Percentiles rank a stretch among this genome's conserved stretches.
These are phyloP conservation scores for Dendroctonus valens DNA, from an alignment of 1,140 invertebrate species.

Conservation along the genomic window DNA sequence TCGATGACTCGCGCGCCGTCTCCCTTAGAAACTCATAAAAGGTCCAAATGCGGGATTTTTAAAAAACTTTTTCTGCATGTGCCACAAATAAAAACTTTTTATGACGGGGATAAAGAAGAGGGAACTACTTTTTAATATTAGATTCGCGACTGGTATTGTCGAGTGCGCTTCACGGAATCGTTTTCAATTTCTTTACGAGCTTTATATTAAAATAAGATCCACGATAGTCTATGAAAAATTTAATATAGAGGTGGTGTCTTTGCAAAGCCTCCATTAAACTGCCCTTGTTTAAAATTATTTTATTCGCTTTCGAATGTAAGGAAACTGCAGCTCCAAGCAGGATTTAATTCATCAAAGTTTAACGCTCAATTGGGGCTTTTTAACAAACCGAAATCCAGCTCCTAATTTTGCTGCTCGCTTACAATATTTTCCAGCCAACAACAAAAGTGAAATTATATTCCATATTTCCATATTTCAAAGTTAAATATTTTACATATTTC, in stretches of 20 bases:
- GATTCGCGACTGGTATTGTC: conserved; percentile 21
- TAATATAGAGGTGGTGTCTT: conserved; percentile 19
- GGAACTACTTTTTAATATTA: conserved; percentile 27
- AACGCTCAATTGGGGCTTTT: too few species aligned
- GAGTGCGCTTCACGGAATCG: conserved; percentile 20
- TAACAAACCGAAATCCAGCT: too few species aligned
- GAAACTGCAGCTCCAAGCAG: background rate
- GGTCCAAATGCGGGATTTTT: conserved; percentile 14
- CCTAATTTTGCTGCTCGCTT: too few species aligned
- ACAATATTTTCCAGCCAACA: too few species aligned
- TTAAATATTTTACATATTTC: too few species aligned
- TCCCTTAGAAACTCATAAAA: conserved; percentile 21
- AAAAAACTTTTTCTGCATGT: conserved; percentile 24
- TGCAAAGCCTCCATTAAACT: conserved; percentile 6
- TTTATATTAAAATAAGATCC: conserved; percentile 29
- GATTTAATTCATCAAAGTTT: too few species aligned
- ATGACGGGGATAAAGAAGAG: conserved; percentile 4
- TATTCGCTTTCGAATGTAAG: conserved; percentile 2
- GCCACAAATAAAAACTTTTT: conserved; percentile 35
- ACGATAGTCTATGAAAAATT: conserved; percentile 30
- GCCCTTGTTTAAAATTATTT: conserved; percentile 1
- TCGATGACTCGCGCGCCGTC: conserved; percentile 2
- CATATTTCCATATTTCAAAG: too few species aligned
- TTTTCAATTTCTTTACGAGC: conserved; percentile 25
- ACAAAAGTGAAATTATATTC: too few species aligned